These are phyloP conservation scores for Zeuzera pyrina DNA, from an alignment of 2,888 invertebrate genomes.

Conservation along the genomic window DNA sequence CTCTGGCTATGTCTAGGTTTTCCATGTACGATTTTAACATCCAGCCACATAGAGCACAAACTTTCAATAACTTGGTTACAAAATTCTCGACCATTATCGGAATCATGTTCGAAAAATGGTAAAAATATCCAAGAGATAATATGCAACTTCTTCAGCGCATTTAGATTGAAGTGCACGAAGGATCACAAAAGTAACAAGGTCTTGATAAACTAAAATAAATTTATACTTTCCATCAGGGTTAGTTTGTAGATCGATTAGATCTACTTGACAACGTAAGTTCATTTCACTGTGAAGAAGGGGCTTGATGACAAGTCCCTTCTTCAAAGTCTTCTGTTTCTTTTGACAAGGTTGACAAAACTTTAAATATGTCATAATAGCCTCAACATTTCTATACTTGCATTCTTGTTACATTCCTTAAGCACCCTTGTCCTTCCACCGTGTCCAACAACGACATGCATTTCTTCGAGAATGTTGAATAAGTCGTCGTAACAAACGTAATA, in stretches of 20 bases:
- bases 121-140: conserved; percentile 24
- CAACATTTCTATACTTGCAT: conserved; percentile 16
- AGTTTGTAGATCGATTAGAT: conserved; percentile 34
- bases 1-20: conserved; percentile 25
- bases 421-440: conserved; percentile 1
- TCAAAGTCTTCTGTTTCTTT: conserved; percentile 17
- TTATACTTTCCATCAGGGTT: conserved; percentile 27
- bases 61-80: conserved; percentile 16
- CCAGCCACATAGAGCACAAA: conserved; percentile 17
- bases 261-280: conserved; percentile 31
- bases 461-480: not conserved
- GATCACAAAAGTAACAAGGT: conserved; percentile 26
- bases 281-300: conserved; percentile 20
- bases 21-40: conserved; percentile 26
- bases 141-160: conserved; percentile 25
- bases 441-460: not conserved
- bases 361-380: conserved; percentile 15
- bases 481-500: no score
- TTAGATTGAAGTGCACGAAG: conserved; percentile 23
- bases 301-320: conserved; percentile 23
- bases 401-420: conserved; percentile 10
- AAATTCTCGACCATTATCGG: conserved; percentile 22
- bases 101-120: conserved; percentile 23
- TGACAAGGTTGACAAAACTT: conserved; percentile 14
- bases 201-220: conserved; percentile 28